These are phyloP conservation scores for Cydia splendana DNA, from an alignment of 1,140 invertebrate species.

Conservation along the genomic window DNA sequence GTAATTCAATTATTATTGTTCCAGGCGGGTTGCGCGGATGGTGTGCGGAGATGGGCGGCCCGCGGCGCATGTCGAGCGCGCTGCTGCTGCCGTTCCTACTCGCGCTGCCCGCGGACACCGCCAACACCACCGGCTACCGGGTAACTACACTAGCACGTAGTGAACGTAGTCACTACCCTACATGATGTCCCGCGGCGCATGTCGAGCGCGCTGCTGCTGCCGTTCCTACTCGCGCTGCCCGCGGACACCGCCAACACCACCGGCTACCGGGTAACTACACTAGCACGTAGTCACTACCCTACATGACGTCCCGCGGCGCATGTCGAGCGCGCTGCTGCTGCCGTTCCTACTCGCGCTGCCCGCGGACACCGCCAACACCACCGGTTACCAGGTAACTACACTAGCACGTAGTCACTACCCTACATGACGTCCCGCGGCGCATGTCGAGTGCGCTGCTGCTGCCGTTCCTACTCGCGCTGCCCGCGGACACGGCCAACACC, in stretches of 20 bases:
- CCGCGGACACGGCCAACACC: too few relatives aligned
- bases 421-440: too few relatives aligned
- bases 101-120: slow-evolving; percentile 53
- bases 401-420: too few relatives aligned
- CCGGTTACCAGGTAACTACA: too few relatives aligned
- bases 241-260: slow-evolving; percentile 41
- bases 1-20: slow-evolving; percentile 40
- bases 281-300: background rate
- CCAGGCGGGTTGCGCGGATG: slow-evolving; percentile 65
- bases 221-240: slow-evolving; percentile 62
- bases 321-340: too few relatives aligned
- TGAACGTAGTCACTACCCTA: background rate
- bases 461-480: too few relatives aligned
- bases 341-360: too few relatives aligned
- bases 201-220: slow-evolving; percentile 73
- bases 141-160: slow-evolving; percentile 43
- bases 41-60: slow-evolving; percentile 69
- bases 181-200: slow-evolving; percentile 59
- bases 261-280: slow-evolving; percentile 57
- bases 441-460: too few relatives aligned
- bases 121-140: slow-evolving; percentile 65
- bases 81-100: slow-evolving; percentile 72
- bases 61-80: slow-evolving; percentile 75
- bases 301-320: background rate
- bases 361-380: too few relatives aligned